These are phyloP conservation scores for Colistium nudipinnis DNA, from an alignment of 2,113 vertebrate species.

Conservation along the genomic window DNA sequence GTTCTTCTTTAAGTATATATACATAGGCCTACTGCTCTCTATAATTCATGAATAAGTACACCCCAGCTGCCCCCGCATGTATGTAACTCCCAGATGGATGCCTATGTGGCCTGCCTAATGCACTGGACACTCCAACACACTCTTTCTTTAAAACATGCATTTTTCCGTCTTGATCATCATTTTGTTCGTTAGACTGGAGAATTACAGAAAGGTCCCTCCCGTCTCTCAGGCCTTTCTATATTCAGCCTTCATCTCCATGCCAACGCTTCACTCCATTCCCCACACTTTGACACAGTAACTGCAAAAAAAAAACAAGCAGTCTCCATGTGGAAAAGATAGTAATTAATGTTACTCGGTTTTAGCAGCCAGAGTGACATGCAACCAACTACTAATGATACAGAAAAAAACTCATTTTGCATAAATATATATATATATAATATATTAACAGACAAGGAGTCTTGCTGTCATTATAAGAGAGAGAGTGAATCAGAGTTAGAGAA, in stretches of 20 bases:
- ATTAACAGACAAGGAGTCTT: background rate
- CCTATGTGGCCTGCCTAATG: conserved; percentile 40
- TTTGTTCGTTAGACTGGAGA: conserved; percentile 5
- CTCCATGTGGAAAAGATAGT: conserved; percentile 10
- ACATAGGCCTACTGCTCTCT: conserved; percentile 26
- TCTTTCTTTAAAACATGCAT: conserved; percentile 22
- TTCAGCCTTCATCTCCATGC: conserved; percentile 4
- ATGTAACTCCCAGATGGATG: conserved; percentile 42
- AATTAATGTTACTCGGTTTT: conserved; percentile 24
- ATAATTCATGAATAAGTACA: conserved; percentile 59
- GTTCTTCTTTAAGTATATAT: conserved; percentile 18
- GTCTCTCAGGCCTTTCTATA: conserved; percentile 1
- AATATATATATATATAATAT: background rate
- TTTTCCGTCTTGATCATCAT: conserved; percentile 31
- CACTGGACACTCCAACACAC: conserved; percentile 20
- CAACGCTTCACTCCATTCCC: conserved; percentile 18
- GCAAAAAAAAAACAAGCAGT: conserved; percentile 11
- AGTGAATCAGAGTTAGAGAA: conserved; percentile 6
- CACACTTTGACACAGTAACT: conserved; percentile 15
- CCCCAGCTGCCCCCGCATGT: conserved; percentile 20
- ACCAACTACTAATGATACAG: background rate
- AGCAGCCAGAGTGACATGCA: conserved; percentile 7
- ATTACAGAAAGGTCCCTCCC: conserved; percentile 11
- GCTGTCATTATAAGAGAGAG: conserved; percentile 9
- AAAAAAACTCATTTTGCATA: no score